Base-by-base conservation (phyloP, 2,888 invertebrate species). In the Pyrrhosoma nymphula region DNA sequence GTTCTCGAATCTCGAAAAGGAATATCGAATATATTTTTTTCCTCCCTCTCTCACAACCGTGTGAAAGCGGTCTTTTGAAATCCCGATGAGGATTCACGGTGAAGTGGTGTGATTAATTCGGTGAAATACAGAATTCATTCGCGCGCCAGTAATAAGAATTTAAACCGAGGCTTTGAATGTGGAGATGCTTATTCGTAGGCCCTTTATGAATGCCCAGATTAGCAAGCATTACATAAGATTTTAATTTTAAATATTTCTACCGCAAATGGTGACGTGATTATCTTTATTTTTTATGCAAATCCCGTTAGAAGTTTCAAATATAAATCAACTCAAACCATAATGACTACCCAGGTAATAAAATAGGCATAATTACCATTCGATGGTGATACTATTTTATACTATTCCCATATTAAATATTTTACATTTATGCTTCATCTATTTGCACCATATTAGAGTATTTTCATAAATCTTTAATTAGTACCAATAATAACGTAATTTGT, bases 81-180 rank as follows among this genome's bases (percentile, higher is more conserved):
- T 82, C 16, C 4, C 35, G 35, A n/a, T 10, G 69, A 82, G 82
- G 82, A 82, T 82, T 82, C 82, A 35, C 30, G 30, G 82, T 82
- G 82, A 82, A 82, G 82, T 82, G 82, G 16, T 82, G 35, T 82
- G 82, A 82, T 82, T 82, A 82, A 82, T 35, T 82, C 30, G 82
- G 26, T 47, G n/a, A 82, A 82, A 30, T 82, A 14, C 35, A 35
- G 30, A 35, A 82, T 82, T 82, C 82, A 82, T 82, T 82, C 35
- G 82, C 82, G 82, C 30, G 16, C 14, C 82, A 14, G 82, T 26
- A 82, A 82, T 82, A 16, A n/a, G 69, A n/a, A 69, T 26, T 69
- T 47, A 69, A 10, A 18, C 30, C 35, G 14, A 30, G 18, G 35
- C 30, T 82, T 60, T 35, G 35, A 82, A 82, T 18, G 14, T 35